Evolutionary conservation across 2,797 vertebrate genomes (phyloP).

Genomic region (Malurus splendens): DNA sequence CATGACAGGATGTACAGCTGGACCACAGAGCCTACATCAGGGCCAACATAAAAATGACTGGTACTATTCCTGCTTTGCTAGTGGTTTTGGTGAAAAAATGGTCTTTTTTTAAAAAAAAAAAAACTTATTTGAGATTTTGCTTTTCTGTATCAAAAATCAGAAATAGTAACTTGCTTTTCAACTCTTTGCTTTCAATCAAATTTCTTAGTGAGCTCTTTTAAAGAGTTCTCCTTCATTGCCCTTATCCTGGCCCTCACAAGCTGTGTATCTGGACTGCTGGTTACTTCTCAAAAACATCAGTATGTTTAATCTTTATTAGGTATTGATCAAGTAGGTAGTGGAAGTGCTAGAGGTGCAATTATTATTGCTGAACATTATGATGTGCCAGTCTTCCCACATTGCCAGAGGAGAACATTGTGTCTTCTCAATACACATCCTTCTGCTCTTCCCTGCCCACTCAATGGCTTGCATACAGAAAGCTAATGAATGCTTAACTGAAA

Average conservation of each 20-base stretch:
- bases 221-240: neutral
- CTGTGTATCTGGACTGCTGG: neutral
- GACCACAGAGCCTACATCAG: neutral
- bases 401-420: neutral
- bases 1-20: neutral
- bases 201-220: neutral
- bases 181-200: neutral
- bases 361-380: neutral
- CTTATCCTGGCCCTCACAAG: neutral
- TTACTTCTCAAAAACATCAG: neutral
- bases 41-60: rapidly evolving
- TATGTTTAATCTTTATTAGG: neutral
- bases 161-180: neutral
- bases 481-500: neutral
- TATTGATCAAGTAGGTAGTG: neutral
- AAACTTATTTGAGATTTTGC: neutral
- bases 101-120: neutral
- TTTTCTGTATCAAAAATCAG: neutral
- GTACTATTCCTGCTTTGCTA: neutral
- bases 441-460: neutral
- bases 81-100: neutral
- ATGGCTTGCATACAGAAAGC: neutral
- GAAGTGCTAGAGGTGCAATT: neutral
- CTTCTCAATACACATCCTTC: neutral
- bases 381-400: neutral